phyloP scores from a whole-genome alignment of 2,797 vertebrate genomes.

The Lagocephalus sceleratus region DNA sequence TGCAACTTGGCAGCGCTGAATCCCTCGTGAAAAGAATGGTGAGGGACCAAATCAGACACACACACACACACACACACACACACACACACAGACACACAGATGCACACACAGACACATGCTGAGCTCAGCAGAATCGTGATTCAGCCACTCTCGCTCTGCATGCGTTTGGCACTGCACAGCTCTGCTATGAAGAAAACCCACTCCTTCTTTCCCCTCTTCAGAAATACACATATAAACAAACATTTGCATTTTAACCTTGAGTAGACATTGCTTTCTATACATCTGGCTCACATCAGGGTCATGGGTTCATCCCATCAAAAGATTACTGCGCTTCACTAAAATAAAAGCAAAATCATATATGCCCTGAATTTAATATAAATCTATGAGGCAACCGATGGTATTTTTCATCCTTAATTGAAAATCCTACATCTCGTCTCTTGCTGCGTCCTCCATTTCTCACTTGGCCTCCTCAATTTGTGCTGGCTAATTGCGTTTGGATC shows the following conservation, averaged over 20 bases:
- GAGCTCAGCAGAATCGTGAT: slow-evolving; percentile 54
- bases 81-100: slow-evolving; percentile 10
- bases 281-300: slow-evolving; percentile 1
- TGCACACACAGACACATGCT: slow-evolving; percentile 32
- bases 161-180: slow-evolving; percentile 28
- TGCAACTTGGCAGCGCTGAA: slow-evolving; percentile 42
- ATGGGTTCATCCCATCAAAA: slow-evolving; percentile 7
- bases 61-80: slow-evolving; percentile 18
- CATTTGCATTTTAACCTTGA: slow-evolving; percentile 23
- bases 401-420: slow-evolving; percentile 47
- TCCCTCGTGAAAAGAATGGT: slow-evolving; percentile 40
- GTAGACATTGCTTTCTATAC: slow-evolving; percentile 5
- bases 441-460: slow-evolving; percentile 21
- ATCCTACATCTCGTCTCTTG: slow-evolving; percentile 34
- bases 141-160: slow-evolving; percentile 27
- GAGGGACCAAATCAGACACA: slow-evolving; percentile 36
- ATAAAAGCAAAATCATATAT: slow-evolving; percentile 6
- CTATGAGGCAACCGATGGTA: slow-evolving; percentile 16
- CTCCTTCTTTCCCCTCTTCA: slow-evolving; percentile 4
- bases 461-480: slow-evolving; percentile 45
- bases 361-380: slow-evolving; percentile 22
- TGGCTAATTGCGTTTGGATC: slow-evolving; percentile 58
- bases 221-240: slow-evolving; percentile 1
- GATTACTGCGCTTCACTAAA: slow-evolving; percentile 3
- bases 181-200: slow-evolving; percentile 15